A percentile compares a stretch with the other conserved stretches of the same genome.
phyloP scores from a whole-genome alignment of 2,113 vertebrate genomes.

The Psilopogon haemacephalus region DNA sequence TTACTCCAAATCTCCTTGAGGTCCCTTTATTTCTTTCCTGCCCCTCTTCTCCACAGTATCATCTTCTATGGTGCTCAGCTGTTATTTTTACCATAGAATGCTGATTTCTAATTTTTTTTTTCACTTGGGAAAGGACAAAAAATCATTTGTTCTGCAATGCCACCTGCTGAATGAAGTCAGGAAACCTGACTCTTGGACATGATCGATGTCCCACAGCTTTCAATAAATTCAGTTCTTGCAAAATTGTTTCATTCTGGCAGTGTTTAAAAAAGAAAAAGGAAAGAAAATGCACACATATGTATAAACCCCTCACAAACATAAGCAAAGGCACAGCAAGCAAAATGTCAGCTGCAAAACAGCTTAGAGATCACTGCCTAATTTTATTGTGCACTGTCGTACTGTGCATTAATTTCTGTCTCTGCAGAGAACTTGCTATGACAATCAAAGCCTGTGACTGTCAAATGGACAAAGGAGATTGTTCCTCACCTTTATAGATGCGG shows the following conservation, averaged over 20 bases:
- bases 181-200: not conserved
- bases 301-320: not conserved
- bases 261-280: not conserved
- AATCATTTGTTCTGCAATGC: constrained; percentile 46
- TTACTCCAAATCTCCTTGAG: not conserved
- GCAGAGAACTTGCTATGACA: not conserved
- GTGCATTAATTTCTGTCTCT: not conserved
- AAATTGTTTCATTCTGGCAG: not conserved
- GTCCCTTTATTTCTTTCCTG: not conserved
- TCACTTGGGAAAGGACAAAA: not conserved
- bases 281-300: not conserved
- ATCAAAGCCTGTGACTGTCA: not conserved
- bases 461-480: not conserved
- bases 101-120: too few species aligned
- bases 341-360: not conserved
- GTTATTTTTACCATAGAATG: not conserved
- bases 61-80: not conserved
- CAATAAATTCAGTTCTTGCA: not conserved
- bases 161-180: constrained; percentile 46
- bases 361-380: not conserved
- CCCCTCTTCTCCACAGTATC: not conserved
- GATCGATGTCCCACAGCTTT: not conserved
- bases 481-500: constrained; percentile 75
- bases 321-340: not conserved
- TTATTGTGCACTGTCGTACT: not conserved